Evolutionary conservation across 37 sponge, comb jelly and placozoan species (phyloP).

Genomic region (Aplysina aerophoba): DNA sequence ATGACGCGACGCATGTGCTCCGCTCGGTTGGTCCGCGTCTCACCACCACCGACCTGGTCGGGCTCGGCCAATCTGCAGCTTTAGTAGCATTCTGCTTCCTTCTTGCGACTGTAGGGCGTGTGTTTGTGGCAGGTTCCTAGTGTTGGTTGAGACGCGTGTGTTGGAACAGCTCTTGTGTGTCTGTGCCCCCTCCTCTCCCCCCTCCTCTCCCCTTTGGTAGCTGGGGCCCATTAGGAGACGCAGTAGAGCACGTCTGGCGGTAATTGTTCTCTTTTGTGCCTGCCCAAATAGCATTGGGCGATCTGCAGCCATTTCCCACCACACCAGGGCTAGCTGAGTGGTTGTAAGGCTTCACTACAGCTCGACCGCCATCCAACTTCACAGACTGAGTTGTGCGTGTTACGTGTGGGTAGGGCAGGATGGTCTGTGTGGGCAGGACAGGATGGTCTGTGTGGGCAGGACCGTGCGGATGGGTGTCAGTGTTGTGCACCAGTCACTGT

Average conservation of each 20-base stretch:
- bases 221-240: not conserved
- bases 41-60: not conserved
- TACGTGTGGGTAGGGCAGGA: too few relatives aligned
- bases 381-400: too few relatives aligned
- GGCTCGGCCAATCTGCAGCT: too few relatives aligned
- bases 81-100: not conserved
- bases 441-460: slow-evolving; percentile 1
- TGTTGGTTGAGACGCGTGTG: too few relatives aligned
- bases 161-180: too few relatives aligned
- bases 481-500: not conserved
- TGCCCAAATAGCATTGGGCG: not conserved
- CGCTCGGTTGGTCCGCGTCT: not conserved
- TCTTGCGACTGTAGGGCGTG: not conserved
- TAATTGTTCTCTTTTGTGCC: not conserved
- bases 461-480: not conserved
- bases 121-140: not conserved
- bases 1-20: not conserved
- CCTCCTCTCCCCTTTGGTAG: not conserved
- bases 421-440: too few relatives aligned
- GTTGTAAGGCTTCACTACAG: too few relatives aligned
- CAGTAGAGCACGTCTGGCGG: not conserved
- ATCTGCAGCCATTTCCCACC: too few relatives aligned
- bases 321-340: too few relatives aligned
- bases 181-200: too few relatives aligned
- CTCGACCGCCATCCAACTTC: too few relatives aligned